Base-by-base conservation (phyloP, 2,797 vertebrate genomes). In the Aldrovandia affinis region DNA sequence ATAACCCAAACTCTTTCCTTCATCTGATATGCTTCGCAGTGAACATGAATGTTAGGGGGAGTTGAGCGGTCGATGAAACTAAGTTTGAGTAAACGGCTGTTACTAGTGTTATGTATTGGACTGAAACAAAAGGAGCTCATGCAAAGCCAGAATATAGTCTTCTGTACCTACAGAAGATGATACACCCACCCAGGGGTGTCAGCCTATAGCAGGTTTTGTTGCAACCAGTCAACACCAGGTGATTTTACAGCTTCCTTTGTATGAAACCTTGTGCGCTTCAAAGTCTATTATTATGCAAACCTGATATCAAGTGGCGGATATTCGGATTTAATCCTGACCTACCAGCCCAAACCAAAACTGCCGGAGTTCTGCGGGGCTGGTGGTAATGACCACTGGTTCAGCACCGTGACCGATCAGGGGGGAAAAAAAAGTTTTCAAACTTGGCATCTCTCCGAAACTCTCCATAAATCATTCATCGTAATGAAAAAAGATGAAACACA, bases 321-420 rank as follows among this genome's bases (percentile, higher is more conserved):
- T 39, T 44, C 70, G 20, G 33, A 39, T 39, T 39, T 12, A 39
- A 39, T 8, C 65, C 65, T 70, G 65, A 70, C 65, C 65, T 39
- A 20, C 2, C 33, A 30, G 2, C n/a, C 65, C 14, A 1, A 30
- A 70, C 2, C 3, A 14, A 36, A 39, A 36, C 65, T 70, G 65
- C 30, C 2, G 30, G 63, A 33, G 10, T 14, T 68, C 68, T 15
- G 25, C 9, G 44, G 25, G 22, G 70, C 9, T 25, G 36, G 22
- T 18, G 18, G 6, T 70, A 39, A 18, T 15, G 33, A 70, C 65
- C 83, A 1, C 15, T 83, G 84, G 86, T 85, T 83, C 83, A 52
- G 89, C 84, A 84, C 88, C 88, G 90, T 88, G 85, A 91, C 90
- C 84, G 20, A 54, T 88, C 84, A 84, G 83, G 25, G 7, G 8